These are phyloP conservation scores for Nothobranchius furzeri DNA, from an alignment of 2,113 vertebrate genomes.

Conservation along the genomic window DNA sequence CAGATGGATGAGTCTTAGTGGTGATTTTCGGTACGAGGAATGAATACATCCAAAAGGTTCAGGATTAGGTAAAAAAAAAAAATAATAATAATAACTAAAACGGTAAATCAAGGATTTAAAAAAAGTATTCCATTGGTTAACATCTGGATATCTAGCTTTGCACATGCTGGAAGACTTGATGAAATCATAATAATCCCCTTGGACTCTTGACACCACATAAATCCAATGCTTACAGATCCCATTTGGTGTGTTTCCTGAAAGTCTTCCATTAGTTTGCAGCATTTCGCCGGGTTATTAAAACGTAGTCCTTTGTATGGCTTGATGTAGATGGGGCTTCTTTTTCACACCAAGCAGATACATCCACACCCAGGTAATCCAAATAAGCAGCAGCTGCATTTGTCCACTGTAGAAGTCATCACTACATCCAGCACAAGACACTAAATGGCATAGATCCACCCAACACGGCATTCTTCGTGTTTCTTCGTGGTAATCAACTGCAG, in stretches of 20 bases:
- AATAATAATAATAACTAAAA: neutral
- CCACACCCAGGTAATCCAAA: constrained; percentile 76
- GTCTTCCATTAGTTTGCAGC: constrained; percentile 8
- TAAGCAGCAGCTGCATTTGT: constrained; percentile 58
- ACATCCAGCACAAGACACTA: constrained; percentile 64
- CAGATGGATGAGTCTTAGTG: constrained; percentile 40
- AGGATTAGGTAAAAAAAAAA: neutral
- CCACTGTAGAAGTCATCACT: constrained; percentile 52
- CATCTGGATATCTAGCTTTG: constrained; percentile 23
- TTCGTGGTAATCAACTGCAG: constrained; percentile 58
- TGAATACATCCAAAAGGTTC: constrained; percentile 34
- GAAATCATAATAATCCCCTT: constrained; percentile 47
- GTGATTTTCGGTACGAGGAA: constrained; percentile 7
- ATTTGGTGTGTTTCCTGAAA: neutral
- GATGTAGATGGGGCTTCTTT: constrained; percentile 29
- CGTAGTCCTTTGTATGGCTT: constrained; percentile 33
- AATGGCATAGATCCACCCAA: constrained; percentile 63
- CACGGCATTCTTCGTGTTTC: constrained; percentile 54
- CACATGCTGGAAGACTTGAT: constrained; percentile 14
- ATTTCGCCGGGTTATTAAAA: constrained; percentile 35
- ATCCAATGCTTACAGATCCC: constrained; percentile 55
- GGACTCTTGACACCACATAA: constrained; percentile 33
- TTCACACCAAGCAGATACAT: constrained; percentile 66
- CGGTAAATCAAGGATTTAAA: neutral
- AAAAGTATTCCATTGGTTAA: constrained; percentile 61